phyloP scores from a whole-genome alignment of 2,113 vertebrate genomes.

The Cynoglossus semilaevis region DNA sequence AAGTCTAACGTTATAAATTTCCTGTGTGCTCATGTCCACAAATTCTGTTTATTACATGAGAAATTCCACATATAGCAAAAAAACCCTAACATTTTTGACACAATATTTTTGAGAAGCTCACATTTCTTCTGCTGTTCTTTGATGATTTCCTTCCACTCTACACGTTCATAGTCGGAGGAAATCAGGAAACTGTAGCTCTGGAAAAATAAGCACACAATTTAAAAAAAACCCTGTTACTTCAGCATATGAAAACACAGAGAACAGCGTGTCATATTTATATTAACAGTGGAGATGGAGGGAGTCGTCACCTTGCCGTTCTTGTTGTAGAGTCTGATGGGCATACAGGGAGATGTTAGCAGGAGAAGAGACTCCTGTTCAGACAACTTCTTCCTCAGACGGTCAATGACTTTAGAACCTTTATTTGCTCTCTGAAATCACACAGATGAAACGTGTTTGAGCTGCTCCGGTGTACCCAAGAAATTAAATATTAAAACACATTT shows the following conservation, averaged over 20 bases:
- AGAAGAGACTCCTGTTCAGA: slow-evolving; percentile 94
- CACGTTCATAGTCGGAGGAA: slow-evolving; percentile 94
- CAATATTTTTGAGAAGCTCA: slow-evolving; percentile 64
- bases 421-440: slow-evolving; percentile 83
- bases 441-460: slow-evolving; percentile 4
- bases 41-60: no score
- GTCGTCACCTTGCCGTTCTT: slow-evolving; percentile 89
- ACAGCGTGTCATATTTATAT: neutral
- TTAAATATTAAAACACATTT: no score
- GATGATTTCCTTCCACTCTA: slow-evolving; percentile 92
- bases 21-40: no score
- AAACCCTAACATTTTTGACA: neutral
- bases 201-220: slow-evolving; percentile 1
- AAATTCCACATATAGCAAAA: neutral
- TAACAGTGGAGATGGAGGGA: neutral
- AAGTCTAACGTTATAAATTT: no score
- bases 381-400: slow-evolving; percentile 94
- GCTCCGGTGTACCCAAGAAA: neutral
- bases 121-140: slow-evolving; percentile 98
- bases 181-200: slow-evolving; percentile 94
- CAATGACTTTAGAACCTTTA: slow-evolving; percentile 91
- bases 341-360: slow-evolving; percentile 89
- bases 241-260: neutral
- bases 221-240: neutral
- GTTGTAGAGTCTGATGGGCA: slow-evolving; percentile 90